Base-by-base conservation (phyloP, 2,797 vertebrate species). In the Rhinatrema bivittatum region DNA sequence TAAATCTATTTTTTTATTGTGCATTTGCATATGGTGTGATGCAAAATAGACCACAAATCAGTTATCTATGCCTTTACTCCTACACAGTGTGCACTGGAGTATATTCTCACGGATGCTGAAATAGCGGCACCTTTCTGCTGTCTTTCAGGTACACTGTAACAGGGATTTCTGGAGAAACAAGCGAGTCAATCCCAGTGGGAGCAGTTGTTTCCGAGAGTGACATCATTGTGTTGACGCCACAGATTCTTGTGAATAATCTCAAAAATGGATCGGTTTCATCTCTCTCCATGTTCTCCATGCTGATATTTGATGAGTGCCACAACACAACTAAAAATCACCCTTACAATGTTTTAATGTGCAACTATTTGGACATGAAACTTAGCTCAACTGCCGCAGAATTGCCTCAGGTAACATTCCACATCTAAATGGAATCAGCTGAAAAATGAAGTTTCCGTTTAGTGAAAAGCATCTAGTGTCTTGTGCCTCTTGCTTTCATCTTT, bases 291-390 rank as follows among this genome's bases (percentile, higher is more conserved):
- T 84, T 89, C 42, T 81, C 74, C 3, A 56, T 87, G 56, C 76
- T 87, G 64, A 74, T 87, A 64, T 82, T 88, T 53, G 86, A 87
- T 36, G 86, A 87, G 46, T 89, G 87, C 51, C 85, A 89, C 60
- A 85, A 86, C 46, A 85, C 85, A 3, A 73, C 33, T 1, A 84
- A 82, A 39, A 69, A 73, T 22, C 82, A 88, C 33, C 84, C 86
- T 2, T 88, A 86, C 43, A 87, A 69, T 25, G 46, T 79, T 30
- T 62, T 88, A 46, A 84, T 89, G 86, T 68, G 62, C 45, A 53
- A 17, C 20, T 87, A 87, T 33, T 39, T 84, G 29, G 68, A 85
- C 32, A 27, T 70, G 50, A 88, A 87, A 45, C 59, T 82, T 26
- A 36, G 50, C 30, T 48, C 21, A 7, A 19, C 60, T 21, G 25